Base-by-base conservation (phyloP, 2,888 invertebrate genomes). In the Selenia dentaria region DNA sequence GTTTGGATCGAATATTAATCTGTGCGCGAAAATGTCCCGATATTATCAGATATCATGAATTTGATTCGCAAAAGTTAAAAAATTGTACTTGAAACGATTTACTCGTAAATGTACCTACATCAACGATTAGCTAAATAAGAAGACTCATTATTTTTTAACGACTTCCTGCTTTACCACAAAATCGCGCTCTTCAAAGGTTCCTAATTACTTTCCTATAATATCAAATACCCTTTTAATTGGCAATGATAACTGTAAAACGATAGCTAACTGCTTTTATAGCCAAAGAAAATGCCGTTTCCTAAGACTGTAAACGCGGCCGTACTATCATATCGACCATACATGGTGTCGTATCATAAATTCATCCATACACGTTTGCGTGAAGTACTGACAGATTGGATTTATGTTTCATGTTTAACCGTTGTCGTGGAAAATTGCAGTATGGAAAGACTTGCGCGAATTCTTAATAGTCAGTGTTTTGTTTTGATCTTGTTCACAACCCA, bases 281-380 rank as follows among this genome's bases (percentile, higher is more conserved):
- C 36, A 32, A 41, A 47, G 36, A 47, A 47, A 47, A 16, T 20
- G 16, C 18, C 13, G 35, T 31, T 47, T 48, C 41, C 31, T 49
- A 25, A 9, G 6, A 33, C 18, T 12, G 37, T 39, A 12, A 24
- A 29, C 35, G 33, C 31, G 1, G 37, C 45, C 32, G 29, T 34
- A 42, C 33, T 48, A 42, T 41, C 47, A 42, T 48, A 42, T 48
- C 37, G 12, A 5, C 75, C 75, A 39, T 77, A 72, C 49, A 78
- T 40, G 77, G 74, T 29, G 32, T 12, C 16, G 56, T 58, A 74
- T 77, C 74, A 77, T 80, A 79, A 78, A 80, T 80, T 76, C 67
- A 79, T 70, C 69, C 69, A 69, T 70, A 72, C 74, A 60, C 62
- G 72, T 73, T 72, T 72, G 68, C 67, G 70, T 77, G 77, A 78